Evolutionary conservation across 2,888 invertebrate species (phyloP).

Genomic region (Urechis unicinctus): DNA sequence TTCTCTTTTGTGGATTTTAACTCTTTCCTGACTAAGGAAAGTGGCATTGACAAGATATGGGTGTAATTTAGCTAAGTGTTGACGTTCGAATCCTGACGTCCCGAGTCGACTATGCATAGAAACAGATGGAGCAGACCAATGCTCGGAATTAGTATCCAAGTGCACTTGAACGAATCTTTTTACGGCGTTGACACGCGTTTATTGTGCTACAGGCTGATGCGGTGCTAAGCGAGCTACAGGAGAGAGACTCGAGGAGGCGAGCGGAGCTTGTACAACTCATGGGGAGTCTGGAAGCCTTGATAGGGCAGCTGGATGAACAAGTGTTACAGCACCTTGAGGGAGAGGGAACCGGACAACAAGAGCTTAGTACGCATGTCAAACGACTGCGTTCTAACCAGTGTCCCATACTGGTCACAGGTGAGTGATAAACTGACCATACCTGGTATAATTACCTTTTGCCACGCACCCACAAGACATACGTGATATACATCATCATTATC

Average conservation of each 20-base stretch:
- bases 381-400: slow-evolving; percentile 22
- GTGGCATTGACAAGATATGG: neutral
- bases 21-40: too few species aligned
- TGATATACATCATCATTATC: neutral
- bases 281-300: slow-evolving; percentile 12
- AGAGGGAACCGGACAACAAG: slow-evolving; percentile 21
- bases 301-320: slow-evolving; percentile 14
- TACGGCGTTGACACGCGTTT: too few species aligned
- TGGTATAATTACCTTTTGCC: neutral
- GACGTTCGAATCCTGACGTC: too few species aligned
- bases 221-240: slow-evolving; percentile 16
- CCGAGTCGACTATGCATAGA: too few species aligned
- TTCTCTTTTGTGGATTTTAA: too few species aligned
- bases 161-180: too few species aligned
- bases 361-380: slow-evolving; percentile 18
- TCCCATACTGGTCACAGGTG: slow-evolving; percentile 30
- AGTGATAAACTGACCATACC: neutral
- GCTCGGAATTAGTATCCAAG: too few species aligned
- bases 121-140: too few species aligned
- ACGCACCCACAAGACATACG: neutral
- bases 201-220: slow-evolving; percentile 27
- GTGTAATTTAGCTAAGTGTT: neutral
- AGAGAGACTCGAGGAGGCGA: slow-evolving; percentile 21
- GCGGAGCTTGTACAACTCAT: slow-evolving; percentile 19
- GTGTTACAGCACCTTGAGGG: slow-evolving; percentile 17